Percentiles rank a stretch among this genome's conserved stretches.
Conservation (phyloP, 2,888 invertebrate genomes). For the Drosophila gaucha region DNA sequence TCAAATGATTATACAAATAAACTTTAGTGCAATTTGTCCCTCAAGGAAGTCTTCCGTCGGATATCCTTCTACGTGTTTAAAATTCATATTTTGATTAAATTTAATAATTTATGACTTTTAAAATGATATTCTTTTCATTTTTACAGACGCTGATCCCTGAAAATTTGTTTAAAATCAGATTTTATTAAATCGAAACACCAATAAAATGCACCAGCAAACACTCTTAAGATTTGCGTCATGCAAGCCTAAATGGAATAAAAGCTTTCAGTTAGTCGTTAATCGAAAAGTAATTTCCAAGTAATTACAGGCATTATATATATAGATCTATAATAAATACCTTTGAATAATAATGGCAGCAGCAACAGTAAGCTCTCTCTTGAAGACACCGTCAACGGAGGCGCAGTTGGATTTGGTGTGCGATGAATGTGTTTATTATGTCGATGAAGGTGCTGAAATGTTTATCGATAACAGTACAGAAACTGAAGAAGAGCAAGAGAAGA, state of each 20-base stretch:
- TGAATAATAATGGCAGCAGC: conserved; percentile 68
- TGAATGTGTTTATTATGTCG: conserved; percentile 60
- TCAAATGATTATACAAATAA: no score
- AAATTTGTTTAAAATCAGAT: background rate
- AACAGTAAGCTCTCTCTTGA: conserved; percentile 68
- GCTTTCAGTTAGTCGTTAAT: conserved; percentile 34
- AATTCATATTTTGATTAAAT: conserved; percentile 48
- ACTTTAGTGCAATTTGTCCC: no score
- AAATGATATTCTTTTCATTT: no score
- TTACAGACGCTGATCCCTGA: no score
- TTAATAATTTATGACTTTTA: conserved; percentile 49
- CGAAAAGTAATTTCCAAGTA: conserved; percentile 17
- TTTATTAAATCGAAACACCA: background rate
- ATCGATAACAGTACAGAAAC: conserved; percentile 71
- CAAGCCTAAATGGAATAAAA: background rate
- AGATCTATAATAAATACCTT: background rate
- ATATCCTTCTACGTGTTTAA: no score
- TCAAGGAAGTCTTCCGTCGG: no score
- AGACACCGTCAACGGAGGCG: conserved; percentile 30
- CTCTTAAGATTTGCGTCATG: background rate
- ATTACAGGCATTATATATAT: conserved; percentile 7
- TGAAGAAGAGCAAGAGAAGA: conserved; percentile 25
- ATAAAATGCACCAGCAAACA: background rate
- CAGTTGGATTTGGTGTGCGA: conserved; percentile 56
- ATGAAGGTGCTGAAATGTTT: conserved; percentile 40